These are phyloP conservation scores for Austrofundulus limnaeus DNA, from an alignment of 2,113 vertebrate genomes.

Conservation along the genomic window DNA sequence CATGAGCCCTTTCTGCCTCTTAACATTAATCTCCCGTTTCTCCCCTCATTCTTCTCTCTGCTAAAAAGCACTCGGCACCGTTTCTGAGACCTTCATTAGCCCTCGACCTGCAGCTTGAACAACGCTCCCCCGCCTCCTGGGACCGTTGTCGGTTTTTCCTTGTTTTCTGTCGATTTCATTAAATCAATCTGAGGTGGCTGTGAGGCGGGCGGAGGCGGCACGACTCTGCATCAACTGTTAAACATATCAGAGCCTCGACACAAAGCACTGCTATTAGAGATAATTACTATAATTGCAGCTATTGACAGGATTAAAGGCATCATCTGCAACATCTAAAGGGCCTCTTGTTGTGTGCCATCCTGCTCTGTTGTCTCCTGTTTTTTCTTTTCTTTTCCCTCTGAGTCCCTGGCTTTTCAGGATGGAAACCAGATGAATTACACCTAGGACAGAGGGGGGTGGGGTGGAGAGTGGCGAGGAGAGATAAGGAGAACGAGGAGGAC, in stretches of 20 bases:
- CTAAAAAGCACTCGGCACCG: constrained; percentile 34
- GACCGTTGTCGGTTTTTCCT: constrained; percentile 36
- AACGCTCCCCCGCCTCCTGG: constrained; percentile 27
- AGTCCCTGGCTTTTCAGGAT: constrained; percentile 49
- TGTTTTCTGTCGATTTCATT: constrained; percentile 69
- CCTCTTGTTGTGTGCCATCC: constrained; percentile 56
- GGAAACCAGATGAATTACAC: constrained; percentile 62
- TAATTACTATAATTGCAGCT: constrained; percentile 84
- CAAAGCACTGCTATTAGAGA: constrained; percentile 76
- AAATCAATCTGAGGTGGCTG: constrained; percentile 58
- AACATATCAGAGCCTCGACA: constrained; percentile 74
- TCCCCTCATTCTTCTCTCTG: constrained; percentile 2
- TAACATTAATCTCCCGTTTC: constrained; percentile 20
- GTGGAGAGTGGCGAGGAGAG: constrained; percentile 24
- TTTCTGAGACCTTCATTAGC: constrained; percentile 43
- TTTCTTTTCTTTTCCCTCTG: not conserved
- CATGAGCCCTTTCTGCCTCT: constrained; percentile 10
- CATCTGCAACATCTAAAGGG: constrained; percentile 75
- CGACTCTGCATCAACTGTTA: constrained; percentile 68
- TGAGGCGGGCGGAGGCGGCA: constrained; percentile 48
- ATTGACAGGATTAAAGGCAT: constrained; percentile 83
- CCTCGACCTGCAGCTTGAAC: constrained; percentile 43
- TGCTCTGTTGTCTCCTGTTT: constrained; percentile 43
- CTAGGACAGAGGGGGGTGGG: constrained; percentile 47
- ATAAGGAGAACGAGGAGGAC: constrained; percentile 35